phyloP scores from a whole-genome alignment of 2,888 invertebrate species.

The Cabera pusaria region DNA sequence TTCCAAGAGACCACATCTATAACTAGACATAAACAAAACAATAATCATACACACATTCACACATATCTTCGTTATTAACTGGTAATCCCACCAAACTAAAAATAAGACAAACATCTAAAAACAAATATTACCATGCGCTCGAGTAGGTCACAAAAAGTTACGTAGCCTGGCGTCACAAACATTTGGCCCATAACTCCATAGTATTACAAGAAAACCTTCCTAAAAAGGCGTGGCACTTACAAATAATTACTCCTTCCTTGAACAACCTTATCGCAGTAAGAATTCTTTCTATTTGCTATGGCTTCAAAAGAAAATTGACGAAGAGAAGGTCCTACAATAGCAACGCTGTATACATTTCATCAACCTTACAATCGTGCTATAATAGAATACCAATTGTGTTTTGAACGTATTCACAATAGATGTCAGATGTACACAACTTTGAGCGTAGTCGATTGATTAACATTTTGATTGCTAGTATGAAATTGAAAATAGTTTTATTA shows the following conservation, averaged over 20 bases:
- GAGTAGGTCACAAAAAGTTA: slow-evolving; percentile 14
- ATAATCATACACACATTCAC: too few relatives aligned
- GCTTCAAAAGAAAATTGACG: too few relatives aligned
- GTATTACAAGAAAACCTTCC: slow-evolving; percentile 19
- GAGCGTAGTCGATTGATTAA: too few relatives aligned
- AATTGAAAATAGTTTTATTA: too few relatives aligned
- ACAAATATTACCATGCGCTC: slow-evolving; percentile 14
- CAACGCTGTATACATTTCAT: slow-evolving; percentile 31
- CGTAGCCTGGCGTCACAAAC: slow-evolving; percentile 16
- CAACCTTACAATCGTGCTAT: slow-evolving; percentile 36
- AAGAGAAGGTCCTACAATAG: slow-evolving; percentile 6
- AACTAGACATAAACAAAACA: too few relatives aligned
- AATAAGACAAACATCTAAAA: slow-evolving; percentile 9
- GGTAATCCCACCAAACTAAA: too few relatives aligned
- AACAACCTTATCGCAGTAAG: slow-evolving; percentile 3
- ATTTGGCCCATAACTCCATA: slow-evolving; percentile 11
- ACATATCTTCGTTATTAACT: too few relatives aligned
- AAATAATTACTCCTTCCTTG: slow-evolving; percentile 1
- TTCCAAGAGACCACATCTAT: too few relatives aligned
- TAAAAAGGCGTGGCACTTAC: slow-evolving; percentile 14
- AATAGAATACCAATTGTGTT: slow-evolving; percentile 49
- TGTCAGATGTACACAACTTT: slow-evolving; percentile 38
- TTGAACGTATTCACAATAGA: slow-evolving; percentile 40
- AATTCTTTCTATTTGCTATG: too few relatives aligned
- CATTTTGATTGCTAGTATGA: too few relatives aligned